These are phyloP conservation scores for Etia nguti DNA, from an alignment of 2,113 vertebrate genomes.

Conservation along the genomic window DNA sequence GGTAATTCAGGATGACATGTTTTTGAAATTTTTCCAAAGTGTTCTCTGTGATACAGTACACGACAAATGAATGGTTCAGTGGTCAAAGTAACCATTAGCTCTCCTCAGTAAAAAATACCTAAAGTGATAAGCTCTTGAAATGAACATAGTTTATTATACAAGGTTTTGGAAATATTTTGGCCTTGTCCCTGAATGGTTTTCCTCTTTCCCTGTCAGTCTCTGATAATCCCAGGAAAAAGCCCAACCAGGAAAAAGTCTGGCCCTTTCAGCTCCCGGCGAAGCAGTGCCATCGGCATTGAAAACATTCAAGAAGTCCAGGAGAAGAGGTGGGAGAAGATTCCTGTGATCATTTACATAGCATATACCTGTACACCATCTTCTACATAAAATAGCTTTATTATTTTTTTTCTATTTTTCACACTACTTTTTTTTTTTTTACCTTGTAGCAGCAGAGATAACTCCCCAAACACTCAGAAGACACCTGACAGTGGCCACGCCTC, in stretches of 20 bases:
- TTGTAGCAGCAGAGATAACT: constrained; percentile 74
- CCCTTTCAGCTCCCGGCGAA: constrained; percentile 86
- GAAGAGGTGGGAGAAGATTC: constrained; percentile 73
- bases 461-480: constrained; percentile 80
- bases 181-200: not conserved
- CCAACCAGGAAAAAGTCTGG: constrained; percentile 91
- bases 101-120: not conserved
- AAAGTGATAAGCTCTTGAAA: not conserved
- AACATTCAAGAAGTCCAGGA: constrained; percentile 96
- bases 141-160: not conserved
- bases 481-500: constrained; percentile 82
- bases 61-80: not conserved
- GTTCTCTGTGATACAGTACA: not conserved
- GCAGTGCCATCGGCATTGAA: constrained; percentile 95
- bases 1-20: not conserved
- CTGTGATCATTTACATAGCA: not conserved
- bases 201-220: constrained; percentile 74
- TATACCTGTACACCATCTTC: not conserved
- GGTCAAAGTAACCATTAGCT: not conserved
- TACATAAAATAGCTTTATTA: not conserved
- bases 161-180: not conserved
- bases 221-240: constrained; percentile 94
- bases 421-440: not conserved
- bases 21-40: not conserved
- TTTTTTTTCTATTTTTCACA: not conserved